Base-by-base conservation (phyloP, 2,888 invertebrate species). In the Drosophila neonasuta region DNA sequence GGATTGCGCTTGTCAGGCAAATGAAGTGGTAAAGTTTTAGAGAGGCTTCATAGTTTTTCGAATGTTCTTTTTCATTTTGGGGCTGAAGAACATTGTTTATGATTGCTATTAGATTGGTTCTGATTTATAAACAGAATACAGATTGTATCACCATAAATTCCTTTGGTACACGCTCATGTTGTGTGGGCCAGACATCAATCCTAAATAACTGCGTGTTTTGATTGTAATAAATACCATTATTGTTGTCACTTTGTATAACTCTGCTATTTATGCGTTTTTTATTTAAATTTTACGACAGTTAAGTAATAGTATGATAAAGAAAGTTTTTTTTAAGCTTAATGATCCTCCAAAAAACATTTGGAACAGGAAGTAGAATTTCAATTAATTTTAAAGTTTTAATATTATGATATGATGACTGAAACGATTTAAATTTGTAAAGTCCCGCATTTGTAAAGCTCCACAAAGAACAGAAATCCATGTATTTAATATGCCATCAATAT, bases 1-100 rank as follows among this genome's bases (percentile, higher is more conserved):
- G 64, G 56, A 68, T 60, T 67, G 46, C 34, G 60, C 67, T 71
- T 71, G 74, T 74, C 71, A 74, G 59, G 58, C 60, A 74, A 82
- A 79, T 80, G 80, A 82, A 82, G 83, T 77, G 82, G 65, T 80
- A 75, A 82, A 79, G 59, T 77, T 82, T 71, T 66, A 66, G 63
- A 62, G 50, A 54, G 54, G 45, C 65, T 56, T 63, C 59, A 64
- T 59, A 73, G 69, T 61, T 54, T 39, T 15, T 34, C 24, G 32
- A 13, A 10, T 11, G 10, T 55, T 46, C 13, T 20, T 45, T 30
- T 50, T 62, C 13, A 10, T 20, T 36, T 48, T 1, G 11, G 13
- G 24, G 20, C 24, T 32, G 15, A 44, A 60, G 57, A 74, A 74
- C 71, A 66, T 64, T 56, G 42, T 71, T 45, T 49, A 58, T 52